These are phyloP conservation scores for Nothocercus nigrocapillus DNA, from an alignment of 2,113 vertebrate species.

Conservation along the genomic window DNA sequence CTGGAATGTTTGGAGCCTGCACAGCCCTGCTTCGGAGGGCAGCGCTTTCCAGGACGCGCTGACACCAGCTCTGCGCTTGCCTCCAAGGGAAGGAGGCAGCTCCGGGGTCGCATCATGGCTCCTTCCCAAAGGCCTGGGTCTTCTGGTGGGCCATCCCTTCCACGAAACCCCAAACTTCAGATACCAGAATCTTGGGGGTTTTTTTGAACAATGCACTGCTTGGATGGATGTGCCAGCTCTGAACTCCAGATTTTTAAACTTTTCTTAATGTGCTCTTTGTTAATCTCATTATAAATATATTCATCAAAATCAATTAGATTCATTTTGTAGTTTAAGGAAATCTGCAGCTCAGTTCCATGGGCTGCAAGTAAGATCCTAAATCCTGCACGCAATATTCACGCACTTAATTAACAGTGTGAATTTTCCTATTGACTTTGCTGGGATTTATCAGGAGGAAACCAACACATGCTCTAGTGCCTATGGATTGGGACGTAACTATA, in stretches of 20 bases:
- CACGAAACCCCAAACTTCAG: background rate
- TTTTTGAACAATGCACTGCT: background rate
- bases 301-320: background rate
- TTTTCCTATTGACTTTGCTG: background rate
- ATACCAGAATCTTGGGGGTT: background rate
- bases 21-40: no score
- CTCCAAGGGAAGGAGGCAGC: background rate
- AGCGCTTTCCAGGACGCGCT: no score
- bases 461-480: background rate
- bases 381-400: background rate
- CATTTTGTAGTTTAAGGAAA: background rate
- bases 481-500: background rate
- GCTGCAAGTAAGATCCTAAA: background rate
- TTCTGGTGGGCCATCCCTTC: background rate
- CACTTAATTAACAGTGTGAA: background rate
- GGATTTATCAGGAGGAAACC: background rate
- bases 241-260: background rate
- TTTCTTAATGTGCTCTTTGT: background rate
- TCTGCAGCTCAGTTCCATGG: background rate
- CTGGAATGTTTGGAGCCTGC: no score
- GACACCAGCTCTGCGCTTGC: background rate
- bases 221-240: background rate
- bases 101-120: background rate
- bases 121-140: background rate
- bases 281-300: background rate